Evolutionary conservation across 2,113 vertebrate genomes (phyloP), one percentile per base, ranked within the genome.

Genomic region (Apaloderma vittatum): DNA sequence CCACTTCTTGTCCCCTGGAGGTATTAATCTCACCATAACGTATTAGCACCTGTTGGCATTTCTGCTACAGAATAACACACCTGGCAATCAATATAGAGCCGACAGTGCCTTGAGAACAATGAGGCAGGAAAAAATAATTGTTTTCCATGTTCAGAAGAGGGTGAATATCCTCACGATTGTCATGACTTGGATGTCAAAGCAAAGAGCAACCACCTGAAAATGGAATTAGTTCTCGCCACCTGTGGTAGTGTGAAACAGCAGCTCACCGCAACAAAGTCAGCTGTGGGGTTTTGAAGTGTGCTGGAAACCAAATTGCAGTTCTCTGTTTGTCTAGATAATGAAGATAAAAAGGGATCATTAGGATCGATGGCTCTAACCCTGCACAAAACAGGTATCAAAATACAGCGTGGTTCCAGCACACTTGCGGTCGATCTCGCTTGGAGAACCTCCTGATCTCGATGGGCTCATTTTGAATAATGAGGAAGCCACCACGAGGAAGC

Each of bases 11-110:
- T 70, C 36, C 49, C 24, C 85, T 95, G 86, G 29, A 85, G 86
- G 30, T 36, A 82, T 92, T 90, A 63, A 92, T 88, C 75, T 97
- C 72, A 57, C 43, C 40, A 9, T 8, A 95, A 75, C 37, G 26
- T 58, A 85, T 40, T 52, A 86, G 58, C 40, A 76, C 4, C 24
- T 73, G 22, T 58, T 74, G 23, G 63, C n/a, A 62, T 22, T 76
- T 92, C 45, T 92, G n/a, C 54, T 70, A 23, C 8, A 54, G 51
- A 79, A 76, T 43, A 84, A 70, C 49, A 54, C 0, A 1, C 32
- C 63, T 88, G 82, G 54, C 11, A 88, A 70, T 79, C 59, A 72
- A 49, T 37, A 57, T 1, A 52, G 65, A 85, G 23, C 22, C 6
- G 1, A 49, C 9, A 23, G 68, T 17, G 76, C 51, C 79, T 63